phyloP scores from a whole-genome alignment of 2,888 invertebrate genomes.

The Drosophila imparisetae region DNA sequence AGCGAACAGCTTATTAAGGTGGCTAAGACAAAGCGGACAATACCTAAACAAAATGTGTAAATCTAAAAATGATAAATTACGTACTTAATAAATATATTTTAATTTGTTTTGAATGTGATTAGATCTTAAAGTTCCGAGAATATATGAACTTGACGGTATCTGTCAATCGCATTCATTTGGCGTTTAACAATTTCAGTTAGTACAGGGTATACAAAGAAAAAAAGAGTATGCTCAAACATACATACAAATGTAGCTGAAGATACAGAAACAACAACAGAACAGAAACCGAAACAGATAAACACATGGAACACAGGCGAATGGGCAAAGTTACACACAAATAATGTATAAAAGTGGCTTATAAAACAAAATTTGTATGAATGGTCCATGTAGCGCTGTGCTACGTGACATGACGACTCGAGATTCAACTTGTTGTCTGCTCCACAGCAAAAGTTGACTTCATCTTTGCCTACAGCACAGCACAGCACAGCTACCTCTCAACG shows the following conservation, averaged over 20 bases:
- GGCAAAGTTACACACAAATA: constrained; percentile 76
- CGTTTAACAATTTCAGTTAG: background rate
- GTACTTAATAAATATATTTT: background rate
- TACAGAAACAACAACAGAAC: constrained; percentile 17
- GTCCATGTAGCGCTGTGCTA: constrained; percentile 74
- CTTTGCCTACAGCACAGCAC: constrained; percentile 1
- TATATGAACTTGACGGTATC: background rate
- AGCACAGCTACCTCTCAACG: background rate
- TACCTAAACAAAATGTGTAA: background rate
- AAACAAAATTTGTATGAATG: constrained; percentile 80
- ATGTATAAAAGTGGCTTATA: constrained; percentile 77
- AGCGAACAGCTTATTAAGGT: background rate
- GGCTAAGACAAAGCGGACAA: background rate
- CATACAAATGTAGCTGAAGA: constrained; percentile 20
- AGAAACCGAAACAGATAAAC: constrained; percentile 47
- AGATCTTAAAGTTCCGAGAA: background rate
- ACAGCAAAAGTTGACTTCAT: constrained; percentile 32
- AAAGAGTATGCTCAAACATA: constrained; percentile 24
- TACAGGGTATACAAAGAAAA: constrained; percentile 13
- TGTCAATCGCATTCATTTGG: background rate
- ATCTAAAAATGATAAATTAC: background rate
- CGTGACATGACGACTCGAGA: constrained; percentile 75
- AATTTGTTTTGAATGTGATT: background rate
- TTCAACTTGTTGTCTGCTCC: constrained; percentile 68
- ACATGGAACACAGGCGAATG: constrained; percentile 45